Evolutionary conservation across 1,140 invertebrate species (phyloP), one percentile per base, ranked within the genome.

Genomic region (Drosophila mauritiana): DNA sequence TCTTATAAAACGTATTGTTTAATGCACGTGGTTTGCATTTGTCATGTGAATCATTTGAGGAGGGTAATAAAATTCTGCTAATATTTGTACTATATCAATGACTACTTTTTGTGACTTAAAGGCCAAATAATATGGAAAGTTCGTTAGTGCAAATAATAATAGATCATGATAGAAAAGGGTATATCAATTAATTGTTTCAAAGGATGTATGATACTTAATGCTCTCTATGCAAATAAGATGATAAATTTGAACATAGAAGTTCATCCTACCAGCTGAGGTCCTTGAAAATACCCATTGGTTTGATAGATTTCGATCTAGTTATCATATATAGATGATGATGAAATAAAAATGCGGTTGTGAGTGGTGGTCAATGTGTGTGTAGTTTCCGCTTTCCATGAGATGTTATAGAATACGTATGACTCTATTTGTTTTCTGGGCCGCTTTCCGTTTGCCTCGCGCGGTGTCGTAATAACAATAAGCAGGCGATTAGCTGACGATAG

Each of bases 321-420:
- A 63, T 63, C 39, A 39, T n/a, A 46, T 27, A 17, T 51, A 34
- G 48, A 62, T 58, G 15, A 62, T 58, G 15, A 58, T 56, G 53
- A 62, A 62, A 62, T 62, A 17, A 17, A 17, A 17, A 17, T 17
- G 17, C 17, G 17, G 17, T 17, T 17, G 17, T 17, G 17, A 17
- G 17, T 17, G 17, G 17, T 17, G 17, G 17, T 17, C 17, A 17
- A 0, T 22, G 27, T 27, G 27, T 27, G 31, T 31, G 3, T 12
- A 20, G 64, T 68, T 69, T 69, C 65, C 65, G 63, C 65, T 68
- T 68, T 63, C 12, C 17, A 39, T 55, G 49, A 10, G 15, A 39
- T 55, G 65, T 46, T 55, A 55, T 67, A 51, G 63, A 67, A 69
- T 68, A 54, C 22, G 36, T 55, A 20, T 17, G 46, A 65, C 61